These are phyloP conservation scores for Mamestra brassicae DNA, from an alignment of 2,888 invertebrate genomes.

Conservation along the genomic window DNA sequence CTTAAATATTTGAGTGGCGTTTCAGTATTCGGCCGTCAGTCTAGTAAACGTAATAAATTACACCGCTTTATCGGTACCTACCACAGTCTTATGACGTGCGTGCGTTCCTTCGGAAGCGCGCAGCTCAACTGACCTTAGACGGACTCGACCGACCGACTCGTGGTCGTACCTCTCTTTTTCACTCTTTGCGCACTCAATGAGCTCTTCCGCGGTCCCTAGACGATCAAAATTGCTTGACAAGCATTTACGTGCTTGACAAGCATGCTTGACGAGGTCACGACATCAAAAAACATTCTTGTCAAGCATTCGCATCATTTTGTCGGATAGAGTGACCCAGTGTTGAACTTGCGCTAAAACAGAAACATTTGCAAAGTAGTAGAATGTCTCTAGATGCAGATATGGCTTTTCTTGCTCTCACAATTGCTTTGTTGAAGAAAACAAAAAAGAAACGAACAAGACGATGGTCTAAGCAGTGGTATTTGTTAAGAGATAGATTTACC, in stretches of 20 bases:
- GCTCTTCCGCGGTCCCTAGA: no score
- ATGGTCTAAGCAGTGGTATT: background rate
- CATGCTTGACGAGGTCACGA: slow-evolving; percentile 1
- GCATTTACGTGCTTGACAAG: background rate
- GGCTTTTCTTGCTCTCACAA: slow-evolving; percentile 9
- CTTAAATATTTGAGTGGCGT: no score
- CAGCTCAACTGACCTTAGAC: no score
- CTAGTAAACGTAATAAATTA: no score
- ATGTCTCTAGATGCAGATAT: background rate
- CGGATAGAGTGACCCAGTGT: slow-evolving; percentile 9
- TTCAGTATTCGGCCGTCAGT: no score
- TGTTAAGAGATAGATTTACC: slow-evolving; percentile 1
- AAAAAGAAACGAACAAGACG: slow-evolving; percentile 1
- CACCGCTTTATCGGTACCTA: no score
- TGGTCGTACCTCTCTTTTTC: no score
- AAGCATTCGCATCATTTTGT: slow-evolving; percentile 11
- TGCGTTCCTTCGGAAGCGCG: no score
- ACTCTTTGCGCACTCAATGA: no score
- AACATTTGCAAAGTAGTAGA: background rate
- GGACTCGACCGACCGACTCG: no score
- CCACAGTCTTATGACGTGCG: no score
- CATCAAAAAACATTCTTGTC: slow-evolving; percentile 5
- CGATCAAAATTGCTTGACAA: no score
- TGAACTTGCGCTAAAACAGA: slow-evolving; percentile 4
- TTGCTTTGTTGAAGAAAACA: slow-evolving; percentile 4